phyloP scores from a whole-genome alignment of 1,140 invertebrate species.

The Mamestra configurata region DNA sequence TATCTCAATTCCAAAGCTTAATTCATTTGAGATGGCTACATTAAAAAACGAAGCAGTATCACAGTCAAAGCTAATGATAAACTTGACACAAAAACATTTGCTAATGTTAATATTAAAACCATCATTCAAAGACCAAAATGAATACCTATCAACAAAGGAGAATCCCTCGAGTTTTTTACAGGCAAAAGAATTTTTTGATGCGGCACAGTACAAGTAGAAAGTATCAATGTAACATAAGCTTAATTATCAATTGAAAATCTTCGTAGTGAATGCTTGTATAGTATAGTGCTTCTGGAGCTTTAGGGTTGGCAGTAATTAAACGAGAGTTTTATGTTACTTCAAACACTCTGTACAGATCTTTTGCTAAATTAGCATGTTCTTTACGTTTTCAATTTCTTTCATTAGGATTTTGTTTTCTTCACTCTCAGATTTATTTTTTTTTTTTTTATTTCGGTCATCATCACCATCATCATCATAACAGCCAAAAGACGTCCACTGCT shows the following conservation, averaged over 20 bases:
- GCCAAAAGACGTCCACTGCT: no score
- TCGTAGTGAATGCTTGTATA: slow-evolving; percentile 69
- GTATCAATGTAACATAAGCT: slow-evolving; percentile 74
- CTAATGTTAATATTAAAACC: slow-evolving; percentile 28
- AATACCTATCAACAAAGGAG: slow-evolving; percentile 16
- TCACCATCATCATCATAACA: no score
- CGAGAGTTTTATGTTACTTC: no score
- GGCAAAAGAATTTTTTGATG: slow-evolving; percentile 69
- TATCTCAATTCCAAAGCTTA: slow-evolving; percentile 1
- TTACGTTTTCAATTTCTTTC: no score
- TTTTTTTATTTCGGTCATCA: no score
- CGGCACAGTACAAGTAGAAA: slow-evolving; percentile 64
- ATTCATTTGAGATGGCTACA: slow-evolving; percentile 4
- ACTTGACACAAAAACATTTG: slow-evolving; percentile 1
- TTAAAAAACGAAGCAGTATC: neutral
- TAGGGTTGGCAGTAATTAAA: slow-evolving; percentile 20
- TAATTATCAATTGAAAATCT: slow-evolving; percentile 83
- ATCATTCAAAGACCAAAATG: neutral
- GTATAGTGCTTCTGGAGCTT: slow-evolving; percentile 46
- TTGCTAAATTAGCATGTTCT: no score
- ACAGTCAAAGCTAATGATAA: neutral
- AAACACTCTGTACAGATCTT: no score
- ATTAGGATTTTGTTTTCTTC: no score
- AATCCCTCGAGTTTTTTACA: slow-evolving; percentile 45
- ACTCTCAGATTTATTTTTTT: no score